Conservation (phyloP, 2,113 vertebrate genomes). For the Naja naja region DNA sequence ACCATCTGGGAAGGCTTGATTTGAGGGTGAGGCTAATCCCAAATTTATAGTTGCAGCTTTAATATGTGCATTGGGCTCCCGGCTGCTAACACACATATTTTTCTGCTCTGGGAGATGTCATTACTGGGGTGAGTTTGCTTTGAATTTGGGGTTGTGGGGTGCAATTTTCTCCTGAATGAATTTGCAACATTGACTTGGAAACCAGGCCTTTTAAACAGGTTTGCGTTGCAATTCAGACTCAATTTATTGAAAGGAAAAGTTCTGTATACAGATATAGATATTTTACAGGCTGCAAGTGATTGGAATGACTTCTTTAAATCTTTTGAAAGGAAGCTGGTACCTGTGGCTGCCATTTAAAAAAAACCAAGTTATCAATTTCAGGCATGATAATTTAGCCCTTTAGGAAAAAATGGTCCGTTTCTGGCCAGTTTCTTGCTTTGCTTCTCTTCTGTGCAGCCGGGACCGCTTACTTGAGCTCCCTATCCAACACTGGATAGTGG, state of each 20-base stretch:
- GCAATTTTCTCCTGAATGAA: neutral
- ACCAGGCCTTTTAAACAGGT: neutral
- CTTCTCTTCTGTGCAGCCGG: neutral
- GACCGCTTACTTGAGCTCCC: neutral
- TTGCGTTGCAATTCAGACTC: neutral
- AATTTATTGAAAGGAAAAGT: neutral
- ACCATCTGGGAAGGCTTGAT: neutral
- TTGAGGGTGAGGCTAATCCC: neutral
- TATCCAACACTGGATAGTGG: neutral
- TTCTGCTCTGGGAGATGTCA: neutral
- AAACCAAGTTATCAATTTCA: neutral
- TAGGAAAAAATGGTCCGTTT: neutral
- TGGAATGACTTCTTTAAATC: neutral
- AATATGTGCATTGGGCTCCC: no score
- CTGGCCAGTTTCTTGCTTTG: neutral
- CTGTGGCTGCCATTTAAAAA: neutral
- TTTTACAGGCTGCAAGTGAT: no score
- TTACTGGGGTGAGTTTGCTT: neutral
- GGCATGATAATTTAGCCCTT: neutral
- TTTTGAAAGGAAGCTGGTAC: neutral
- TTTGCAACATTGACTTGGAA: neutral
- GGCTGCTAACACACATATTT: neutral
- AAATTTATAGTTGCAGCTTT: neutral
- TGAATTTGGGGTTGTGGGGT: neutral
- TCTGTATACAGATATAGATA: neutral